Evolutionary conservation across 2,888 invertebrate species (phyloP).

Genomic region (Perdita meconis): DNA sequence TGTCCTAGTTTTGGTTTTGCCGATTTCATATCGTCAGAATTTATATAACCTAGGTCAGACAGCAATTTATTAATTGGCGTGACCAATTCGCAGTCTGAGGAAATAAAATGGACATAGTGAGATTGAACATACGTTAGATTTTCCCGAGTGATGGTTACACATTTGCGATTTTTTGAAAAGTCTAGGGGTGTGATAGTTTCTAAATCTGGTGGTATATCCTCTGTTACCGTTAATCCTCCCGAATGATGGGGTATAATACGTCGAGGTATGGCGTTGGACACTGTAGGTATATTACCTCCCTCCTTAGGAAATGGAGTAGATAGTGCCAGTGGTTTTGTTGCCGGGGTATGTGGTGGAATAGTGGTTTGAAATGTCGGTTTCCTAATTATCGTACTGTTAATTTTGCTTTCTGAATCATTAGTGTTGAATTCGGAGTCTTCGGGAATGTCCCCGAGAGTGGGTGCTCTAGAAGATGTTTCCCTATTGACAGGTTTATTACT

Average conservation of each 20-base stretch:
- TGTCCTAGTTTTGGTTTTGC: constrained; percentile 6
- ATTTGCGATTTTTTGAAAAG: neutral
- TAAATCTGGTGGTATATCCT: neutral
- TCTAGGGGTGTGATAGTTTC: neutral
- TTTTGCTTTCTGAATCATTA: neutral
- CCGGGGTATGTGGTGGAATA: neutral
- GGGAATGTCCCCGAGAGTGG: neutral
- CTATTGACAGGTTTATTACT: neutral
- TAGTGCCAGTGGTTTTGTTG: neutral
- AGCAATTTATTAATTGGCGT: neutral
- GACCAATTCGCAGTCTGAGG: neutral
- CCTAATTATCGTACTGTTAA: neutral
- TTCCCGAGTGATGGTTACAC: neutral
- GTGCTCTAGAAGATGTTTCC: too few relatives aligned
- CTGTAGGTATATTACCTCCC: neutral
- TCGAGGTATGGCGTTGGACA: neutral
- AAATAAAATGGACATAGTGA: constrained; percentile 8
- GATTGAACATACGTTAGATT: constrained; percentile 5
- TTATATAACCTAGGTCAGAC: neutral
- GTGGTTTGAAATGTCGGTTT: neutral
- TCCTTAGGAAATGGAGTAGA: neutral
- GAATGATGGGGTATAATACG: neutral
- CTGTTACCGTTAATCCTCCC: neutral
- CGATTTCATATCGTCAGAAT: neutral
- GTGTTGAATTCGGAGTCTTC: neutral